Evolutionary conservation across 2,888 invertebrate species (phyloP), one percentile per base, ranked within the genome.

Genomic region (Acleris cristana): DNA sequence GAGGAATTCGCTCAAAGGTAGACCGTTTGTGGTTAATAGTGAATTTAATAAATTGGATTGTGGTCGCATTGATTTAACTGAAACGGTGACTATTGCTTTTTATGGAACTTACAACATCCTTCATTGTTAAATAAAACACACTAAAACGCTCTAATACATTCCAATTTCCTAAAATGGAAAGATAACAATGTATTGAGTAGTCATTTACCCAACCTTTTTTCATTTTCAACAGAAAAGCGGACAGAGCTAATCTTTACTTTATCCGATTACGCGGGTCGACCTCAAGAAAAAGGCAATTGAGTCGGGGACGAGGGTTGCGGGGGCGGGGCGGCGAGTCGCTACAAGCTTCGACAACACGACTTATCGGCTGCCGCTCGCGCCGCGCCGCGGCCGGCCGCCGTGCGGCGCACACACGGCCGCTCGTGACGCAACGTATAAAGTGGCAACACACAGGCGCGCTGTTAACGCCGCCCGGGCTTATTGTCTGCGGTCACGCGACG

Each of bases 401-500:
- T 49, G 34, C 63, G 57, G 54, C 69, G 72, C 63, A 70, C 69
- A 72, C 64, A 72, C 66, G 77, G 54, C 69, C 53, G 52, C 73
- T 71, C 79, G 81, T 86, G 88, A 88, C 86, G 90, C 87, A 87
- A 89, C 90, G 83, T 90, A 91, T 90, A 91, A 91, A 92, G 91
- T 91, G 92, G 90, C 88, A 92, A 91, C 92, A 91, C 90, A 90
- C 89, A 91, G 89, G 89, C 92, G 90, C 90, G 91, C 90, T 89
- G 90, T 90, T 90, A 90, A 90, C 92, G 90, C 90, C 88, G 88
- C 83, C 87, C 88, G 89, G 90, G 90, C 92, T 92, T 91, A 92
- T 92, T 92, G 92, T 92, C 92, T 92, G 92, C 91, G 92, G 92
- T 92, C 92, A 92, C 92, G 92, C 92, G 91, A 92, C 92, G 91